These are phyloP conservation scores for Diacarnus erythraeanus DNA, from an alignment of 37 sponge, comb jelly and placozoan species.

Conservation along the genomic window DNA sequence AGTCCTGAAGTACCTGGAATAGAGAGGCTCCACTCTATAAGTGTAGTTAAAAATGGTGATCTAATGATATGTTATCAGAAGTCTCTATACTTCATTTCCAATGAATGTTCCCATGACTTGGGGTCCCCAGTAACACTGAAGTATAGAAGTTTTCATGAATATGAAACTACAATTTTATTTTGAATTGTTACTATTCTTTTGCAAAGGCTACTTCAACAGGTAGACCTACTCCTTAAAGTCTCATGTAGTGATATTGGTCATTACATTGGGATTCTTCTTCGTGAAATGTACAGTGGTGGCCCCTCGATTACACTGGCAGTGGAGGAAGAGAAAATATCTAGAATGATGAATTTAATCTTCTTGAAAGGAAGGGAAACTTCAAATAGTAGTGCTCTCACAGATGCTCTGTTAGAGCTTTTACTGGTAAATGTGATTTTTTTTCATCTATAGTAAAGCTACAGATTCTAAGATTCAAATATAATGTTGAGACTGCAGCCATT, in stretches of 20 bases:
- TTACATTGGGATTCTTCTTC: not conserved
- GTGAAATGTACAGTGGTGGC: conserved; percentile 28
- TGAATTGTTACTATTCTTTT: no score
- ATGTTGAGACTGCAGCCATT: not conserved
- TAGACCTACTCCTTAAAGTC: not conserved
- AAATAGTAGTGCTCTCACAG: not conserved
- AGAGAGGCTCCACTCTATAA: no score
- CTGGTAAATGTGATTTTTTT: not conserved
- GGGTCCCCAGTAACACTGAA: no score
- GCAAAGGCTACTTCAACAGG: conserved; percentile 3
- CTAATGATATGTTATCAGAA: no score
- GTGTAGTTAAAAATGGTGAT: no score
- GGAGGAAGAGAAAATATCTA: conserved; percentile 27
- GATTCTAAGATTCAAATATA: no score
- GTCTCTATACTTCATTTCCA: no score
- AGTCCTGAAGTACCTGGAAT: no score
- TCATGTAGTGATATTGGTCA: not conserved
- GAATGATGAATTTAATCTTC: not conserved
- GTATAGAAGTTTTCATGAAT: no score
- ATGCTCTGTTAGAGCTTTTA: not conserved
- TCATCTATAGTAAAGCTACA: not conserved
- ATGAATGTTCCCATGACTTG: no score
- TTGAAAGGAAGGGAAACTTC: not conserved
- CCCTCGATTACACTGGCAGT: conserved; percentile 13
- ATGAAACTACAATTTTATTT: no score